Base-by-base conservation (phyloP, 1,140 invertebrate species). In the Psilanteris sp. region DNA sequence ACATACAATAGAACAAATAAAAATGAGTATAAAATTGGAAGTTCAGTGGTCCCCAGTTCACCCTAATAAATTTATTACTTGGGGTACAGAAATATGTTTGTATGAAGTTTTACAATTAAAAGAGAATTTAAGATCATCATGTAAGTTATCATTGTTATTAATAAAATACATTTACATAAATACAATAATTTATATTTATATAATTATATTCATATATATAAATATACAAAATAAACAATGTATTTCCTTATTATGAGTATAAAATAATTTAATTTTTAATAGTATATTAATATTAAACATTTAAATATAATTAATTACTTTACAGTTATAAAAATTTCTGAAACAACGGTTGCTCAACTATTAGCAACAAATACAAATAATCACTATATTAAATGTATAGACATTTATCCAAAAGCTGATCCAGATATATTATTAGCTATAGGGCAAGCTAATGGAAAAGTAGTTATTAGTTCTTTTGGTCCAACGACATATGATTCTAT, bases 401-500 rank as follows among this genome's bases (percentile, higher is more conserved):
- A 95, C 79, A 93, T 95, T 83, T 92, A 94, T 89, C 91, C 92
- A 31, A 89, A 92, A 85, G 72, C 90, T 9, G 91, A 94, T 24
- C 89, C 90, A 79, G 94, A 96, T 76, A 92, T 94, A 18, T 88
- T 97, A 18, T 87, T 97, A 22, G 96, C 96, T 0, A 90, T 97
- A 44, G 96, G 96, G 1, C 92, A 96, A 79, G 92, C 92, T 0
- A 96, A 94, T 89, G 96, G 96, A n/a, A 93, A 93, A 89, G 92
- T 97, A 14, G 89, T 92, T 3, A 88, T 97, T 1, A 93, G 92
- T 14, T 94, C 93, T 18, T 94, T 97, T 85, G 93, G 93, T 7
- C 92, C 94, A 26, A 90, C 91, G 3, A 89, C 90, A 26, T 91
- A 90, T 87, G 93, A 95, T 80, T 89, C 91, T 2, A 81, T 91